Conservation (phyloP, 1,140 invertebrate genomes). For the Micrasema minimum region DNA sequence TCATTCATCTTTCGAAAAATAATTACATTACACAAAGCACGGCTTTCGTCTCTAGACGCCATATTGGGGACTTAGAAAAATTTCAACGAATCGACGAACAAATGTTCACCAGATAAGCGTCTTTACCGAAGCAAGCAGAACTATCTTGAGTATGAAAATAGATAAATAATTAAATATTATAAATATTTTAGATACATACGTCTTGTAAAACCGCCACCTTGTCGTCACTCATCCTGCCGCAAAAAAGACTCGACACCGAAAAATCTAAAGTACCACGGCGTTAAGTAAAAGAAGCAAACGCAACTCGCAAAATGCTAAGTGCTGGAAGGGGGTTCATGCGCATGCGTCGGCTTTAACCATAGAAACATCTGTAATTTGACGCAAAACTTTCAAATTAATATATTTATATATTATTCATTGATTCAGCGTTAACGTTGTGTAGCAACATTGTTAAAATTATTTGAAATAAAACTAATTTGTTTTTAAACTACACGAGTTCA, state of each 20-base stretch:
- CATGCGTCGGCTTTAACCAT: slow-evolving; percentile 33
- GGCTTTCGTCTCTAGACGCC: slow-evolving; percentile 80
- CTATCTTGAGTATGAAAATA: slow-evolving; percentile 21
- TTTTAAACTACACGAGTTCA: too few species aligned
- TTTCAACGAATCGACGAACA: slow-evolving; percentile 67
- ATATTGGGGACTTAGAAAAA: slow-evolving; percentile 88
- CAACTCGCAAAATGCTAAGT: slow-evolving; percentile 43
- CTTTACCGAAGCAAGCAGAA: background rate
- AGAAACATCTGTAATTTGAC: too few species aligned
- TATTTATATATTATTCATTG: too few species aligned
- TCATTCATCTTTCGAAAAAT: slow-evolving; percentile 42
- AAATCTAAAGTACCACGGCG: slow-evolving; percentile 38
- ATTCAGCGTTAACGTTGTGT: too few species aligned
- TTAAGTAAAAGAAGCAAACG: slow-evolving; percentile 23
- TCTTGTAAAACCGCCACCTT: slow-evolving; percentile 63
- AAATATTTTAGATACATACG: slow-evolving; percentile 59
- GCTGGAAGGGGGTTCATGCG: slow-evolving; percentile 22
- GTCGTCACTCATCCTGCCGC: slow-evolving; percentile 62
- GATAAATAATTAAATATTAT: slow-evolving; percentile 50
- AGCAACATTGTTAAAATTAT: too few species aligned
- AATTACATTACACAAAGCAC: slow-evolving; percentile 60
- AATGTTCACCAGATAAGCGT: slow-evolving; percentile 57
- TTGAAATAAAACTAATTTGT: too few species aligned
- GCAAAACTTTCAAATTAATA: too few species aligned
- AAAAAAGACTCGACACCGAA: slow-evolving; percentile 24